These are phyloP conservation scores for Martes martes DNA, from an alignment of 2,113 vertebrate species.

Conservation along the genomic window DNA sequence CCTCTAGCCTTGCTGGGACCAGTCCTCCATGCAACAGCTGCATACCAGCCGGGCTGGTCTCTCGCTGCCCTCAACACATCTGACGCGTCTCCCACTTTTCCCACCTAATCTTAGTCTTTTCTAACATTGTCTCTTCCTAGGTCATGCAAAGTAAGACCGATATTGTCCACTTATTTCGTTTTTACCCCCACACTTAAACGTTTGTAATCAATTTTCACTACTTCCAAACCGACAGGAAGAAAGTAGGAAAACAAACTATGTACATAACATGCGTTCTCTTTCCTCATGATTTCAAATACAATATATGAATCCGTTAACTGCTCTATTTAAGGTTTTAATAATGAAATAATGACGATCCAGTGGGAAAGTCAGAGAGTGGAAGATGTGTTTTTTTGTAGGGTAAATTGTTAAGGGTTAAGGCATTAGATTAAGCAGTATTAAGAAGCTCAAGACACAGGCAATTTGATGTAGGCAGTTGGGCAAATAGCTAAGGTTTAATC, in stretches of 20 bases:
- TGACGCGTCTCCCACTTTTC: neutral
- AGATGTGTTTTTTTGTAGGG: neutral
- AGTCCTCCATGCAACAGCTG: too few relatives aligned
- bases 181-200: neutral
- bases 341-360: neutral
- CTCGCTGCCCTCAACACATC: rapidly evolving
- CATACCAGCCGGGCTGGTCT: neutral
- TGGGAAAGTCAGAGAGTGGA: neutral
- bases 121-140: neutral
- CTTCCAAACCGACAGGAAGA: neutral
- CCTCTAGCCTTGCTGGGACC: neutral
- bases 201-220: neutral
- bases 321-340: neutral
- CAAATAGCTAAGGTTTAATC: constrained; percentile 35
- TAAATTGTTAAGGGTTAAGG: neutral
- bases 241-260: neutral
- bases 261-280: neutral
- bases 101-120: neutral
- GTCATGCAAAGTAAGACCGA: neutral
- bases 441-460: constrained; percentile 17
- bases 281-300: neutral
- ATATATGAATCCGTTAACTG: neutral
- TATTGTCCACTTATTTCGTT: neutral
- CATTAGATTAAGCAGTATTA: neutral
- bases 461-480: neutral